Conservation (phyloP, 2,797 vertebrate species). For the Microhierax caerulescens region DNA sequence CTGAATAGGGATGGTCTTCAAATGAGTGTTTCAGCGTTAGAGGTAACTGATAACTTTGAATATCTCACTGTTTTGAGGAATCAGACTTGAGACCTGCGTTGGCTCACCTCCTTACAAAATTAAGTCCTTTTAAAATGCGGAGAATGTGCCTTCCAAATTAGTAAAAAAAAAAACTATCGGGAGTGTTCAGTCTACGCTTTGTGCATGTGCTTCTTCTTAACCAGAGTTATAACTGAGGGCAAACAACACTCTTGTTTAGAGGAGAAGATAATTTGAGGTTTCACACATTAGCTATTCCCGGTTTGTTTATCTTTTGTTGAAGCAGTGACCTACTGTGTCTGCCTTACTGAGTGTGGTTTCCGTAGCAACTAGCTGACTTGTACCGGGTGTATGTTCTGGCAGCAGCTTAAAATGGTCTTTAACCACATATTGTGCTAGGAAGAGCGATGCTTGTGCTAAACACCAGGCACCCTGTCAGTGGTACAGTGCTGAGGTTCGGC, state of each 20-base stretch:
- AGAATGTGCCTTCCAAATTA: neutral
- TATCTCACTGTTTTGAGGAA: neutral
- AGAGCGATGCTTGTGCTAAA: neutral
- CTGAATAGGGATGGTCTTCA: neutral
- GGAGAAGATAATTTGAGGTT: neutral
- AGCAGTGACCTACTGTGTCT: neutral
- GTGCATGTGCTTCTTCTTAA: neutral
- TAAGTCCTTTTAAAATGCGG: neutral
- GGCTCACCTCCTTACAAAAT: neutral
- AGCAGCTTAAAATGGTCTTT: neutral
- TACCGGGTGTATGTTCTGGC: neutral
- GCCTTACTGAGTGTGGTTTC: neutral
- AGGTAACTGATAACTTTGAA: neutral
- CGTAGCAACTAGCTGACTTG: neutral
- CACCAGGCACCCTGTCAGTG: neutral
- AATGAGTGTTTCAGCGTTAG: neutral
- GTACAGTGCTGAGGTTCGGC: accelerated
- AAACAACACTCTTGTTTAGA: neutral
- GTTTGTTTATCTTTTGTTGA: neutral
- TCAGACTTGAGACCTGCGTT: neutral
- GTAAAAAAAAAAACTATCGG: neutral
- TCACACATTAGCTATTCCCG: neutral
- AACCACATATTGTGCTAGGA: neutral
- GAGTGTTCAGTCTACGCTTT: neutral
- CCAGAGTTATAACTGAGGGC: neutral